Percentiles rank a stretch among this genome's conserved stretches.
These are phyloP conservation scores for Marasmarcha lunaedactyla DNA, from an alignment of 2,888 invertebrate species.

Conservation along the genomic window DNA sequence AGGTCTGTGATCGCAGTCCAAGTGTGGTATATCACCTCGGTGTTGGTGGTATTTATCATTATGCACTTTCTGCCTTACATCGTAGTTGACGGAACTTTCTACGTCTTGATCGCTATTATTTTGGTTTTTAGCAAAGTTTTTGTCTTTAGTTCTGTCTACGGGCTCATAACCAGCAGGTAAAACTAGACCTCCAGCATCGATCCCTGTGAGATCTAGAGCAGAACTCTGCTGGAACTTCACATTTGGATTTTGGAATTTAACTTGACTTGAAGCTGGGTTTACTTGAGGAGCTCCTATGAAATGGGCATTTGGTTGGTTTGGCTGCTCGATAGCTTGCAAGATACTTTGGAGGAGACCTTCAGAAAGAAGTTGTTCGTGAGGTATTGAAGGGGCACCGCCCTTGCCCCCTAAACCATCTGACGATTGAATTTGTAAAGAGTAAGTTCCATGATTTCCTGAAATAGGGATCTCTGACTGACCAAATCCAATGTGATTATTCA, in stretches of 20 bases:
- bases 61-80: constrained; percentile 24
- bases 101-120: constrained; percentile 28
- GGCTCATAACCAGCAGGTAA: constrained; percentile 58
- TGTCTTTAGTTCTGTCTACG: constrained; percentile 35
- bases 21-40: constrained; percentile 29
- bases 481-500: constrained; percentile 19
- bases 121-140: constrained; percentile 1
- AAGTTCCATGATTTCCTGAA: constrained; percentile 73
- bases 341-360: constrained; percentile 85
- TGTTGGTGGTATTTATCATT: constrained; percentile 26
- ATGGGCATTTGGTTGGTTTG: constrained; percentile 24
- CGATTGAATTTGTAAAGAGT: constrained; percentile 82
- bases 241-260: constrained; percentile 9
- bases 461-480: constrained; percentile 44
- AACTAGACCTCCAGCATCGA: constrained; percentile 34
- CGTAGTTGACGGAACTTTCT: constrained; percentile 27
- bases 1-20: constrained; percentile 48
- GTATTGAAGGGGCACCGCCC: constrained; percentile 53
- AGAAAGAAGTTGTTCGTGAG: constrained; percentile 83
- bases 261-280: constrained; percentile 8
- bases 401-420: constrained; percentile 64
- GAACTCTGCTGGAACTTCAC: constrained; percentile 5
- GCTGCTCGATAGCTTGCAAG: constrained; percentile 84
- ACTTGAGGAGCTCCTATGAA: constrained; percentile 10
- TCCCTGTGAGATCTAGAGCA: constrained; percentile 19